These are phyloP conservation scores for Pachliopta kotzebuea DNA, from an alignment of 2,888 invertebrate genomes.

Conservation along the genomic window DNA sequence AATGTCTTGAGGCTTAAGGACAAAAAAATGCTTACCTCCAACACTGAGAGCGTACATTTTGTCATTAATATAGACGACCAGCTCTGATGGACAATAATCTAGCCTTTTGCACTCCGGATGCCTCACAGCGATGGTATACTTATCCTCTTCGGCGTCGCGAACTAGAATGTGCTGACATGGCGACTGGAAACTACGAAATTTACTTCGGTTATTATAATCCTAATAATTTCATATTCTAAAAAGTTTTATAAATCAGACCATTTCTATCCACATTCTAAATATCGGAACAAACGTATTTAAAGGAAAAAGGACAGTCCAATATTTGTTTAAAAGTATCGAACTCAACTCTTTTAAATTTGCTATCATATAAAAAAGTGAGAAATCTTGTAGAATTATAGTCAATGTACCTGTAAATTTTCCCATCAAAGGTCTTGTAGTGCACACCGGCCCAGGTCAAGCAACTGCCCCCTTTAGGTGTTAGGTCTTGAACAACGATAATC, in stretches of 20 bases:
- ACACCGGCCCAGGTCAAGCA: constrained; percentile 91
- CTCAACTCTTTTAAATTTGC: too few species aligned
- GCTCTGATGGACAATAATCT: constrained; percentile 58
- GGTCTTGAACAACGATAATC: constrained; percentile 56
- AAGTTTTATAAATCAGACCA: not conserved
- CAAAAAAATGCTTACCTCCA: constrained; percentile 47
- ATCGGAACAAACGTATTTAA: too few species aligned
- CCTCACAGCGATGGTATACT: constrained; percentile 84
- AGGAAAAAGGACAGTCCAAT: too few species aligned
- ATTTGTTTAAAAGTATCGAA: too few species aligned
- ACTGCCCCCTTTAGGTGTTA: constrained; percentile 82
- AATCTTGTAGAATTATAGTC: too few species aligned
- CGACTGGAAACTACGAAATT: constrained; percentile 83
- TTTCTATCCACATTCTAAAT: not conserved
- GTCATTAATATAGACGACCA: constrained; percentile 85
- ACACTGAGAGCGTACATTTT: constrained; percentile 81
- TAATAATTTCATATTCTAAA: not conserved
- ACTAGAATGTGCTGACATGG: constrained; percentile 88
- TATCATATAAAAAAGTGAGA: too few species aligned
- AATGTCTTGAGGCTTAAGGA: too few species aligned
- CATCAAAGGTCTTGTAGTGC: constrained; percentile 93
- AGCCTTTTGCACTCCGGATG: constrained; percentile 64
- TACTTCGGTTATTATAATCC: not conserved
- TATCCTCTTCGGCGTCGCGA: constrained; percentile 84
- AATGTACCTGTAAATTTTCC: constrained; percentile 84